Evolutionary conservation across 2,888 invertebrate species (phyloP), one percentile per base, ranked within the genome.

Genomic region (Ormyrus rosae): DNA sequence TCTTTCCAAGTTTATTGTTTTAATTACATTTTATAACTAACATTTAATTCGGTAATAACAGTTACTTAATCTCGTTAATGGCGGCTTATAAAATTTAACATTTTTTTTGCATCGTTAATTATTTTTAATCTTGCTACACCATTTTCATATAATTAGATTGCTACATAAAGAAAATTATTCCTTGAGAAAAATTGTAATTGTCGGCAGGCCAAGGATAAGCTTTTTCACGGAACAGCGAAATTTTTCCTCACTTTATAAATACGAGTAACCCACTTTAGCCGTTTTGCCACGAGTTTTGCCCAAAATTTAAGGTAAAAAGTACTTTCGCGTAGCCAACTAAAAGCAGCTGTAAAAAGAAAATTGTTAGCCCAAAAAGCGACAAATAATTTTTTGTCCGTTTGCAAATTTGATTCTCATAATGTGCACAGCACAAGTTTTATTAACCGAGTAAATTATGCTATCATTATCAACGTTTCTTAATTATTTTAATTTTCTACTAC

Each of bases 101-200:
- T 68, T 68, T 68, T 68, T 50, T 5, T 19, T 9, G 8, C 2
- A 13, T n/a, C 19, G 50, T 75, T 45, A 13, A 68, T 61, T 75
- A 68, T 10, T 11, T 53, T 51, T 6, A 58, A 50, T 60, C 45
- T 75, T 50, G 13, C 48, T 65, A 51, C 11, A 61, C 46, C 19
- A 73, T 68, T 61, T 68, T 64, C 46, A 5, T 68, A 68, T 58
- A 75, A 68, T 70, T 64, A 64, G 13, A 63, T 70, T 73, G 53
- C 64, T 60, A 13, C 51, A 51, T 1, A 58, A 6, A 51, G 53
- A 58, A 78, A 71, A 71, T 71, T 65, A 71, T 56, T 71, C 19
- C 2, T 10, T 10, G 53, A 67, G 34, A 67, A 78, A 71, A 67
- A 67, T 46, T 10, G 5, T 46, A 34, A 63, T 70, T 34, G 53